A percentile compares a stretch with the other conserved stretches of the same genome.
These are phyloP conservation scores for Cervus canadensis DNA, from an alignment of 2,113 vertebrate species.

Conservation along the genomic window DNA sequence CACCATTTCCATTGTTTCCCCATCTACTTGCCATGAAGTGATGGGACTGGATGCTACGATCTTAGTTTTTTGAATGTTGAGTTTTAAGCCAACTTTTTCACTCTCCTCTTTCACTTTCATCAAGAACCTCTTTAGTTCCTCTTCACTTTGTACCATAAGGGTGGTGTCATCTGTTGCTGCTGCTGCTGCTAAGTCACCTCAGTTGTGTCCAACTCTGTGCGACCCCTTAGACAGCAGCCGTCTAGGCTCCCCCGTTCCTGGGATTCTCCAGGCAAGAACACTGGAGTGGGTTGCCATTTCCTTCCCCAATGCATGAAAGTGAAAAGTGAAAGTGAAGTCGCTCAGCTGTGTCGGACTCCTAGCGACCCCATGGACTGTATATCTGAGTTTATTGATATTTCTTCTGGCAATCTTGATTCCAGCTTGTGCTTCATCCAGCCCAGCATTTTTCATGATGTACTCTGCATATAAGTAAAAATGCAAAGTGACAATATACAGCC, in stretches of 20 bases:
- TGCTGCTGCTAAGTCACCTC: not conserved
- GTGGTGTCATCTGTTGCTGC: not conserved
- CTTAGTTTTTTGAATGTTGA: not conserved
- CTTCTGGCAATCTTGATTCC: not conserved
- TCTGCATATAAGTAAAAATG: not conserved
- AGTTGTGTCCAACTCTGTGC: not conserved
- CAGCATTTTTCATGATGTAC: not conserved
- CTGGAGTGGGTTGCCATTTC: not conserved
- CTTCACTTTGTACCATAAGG: not conserved
- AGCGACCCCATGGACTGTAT: not conserved
- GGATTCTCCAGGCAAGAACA: not conserved
- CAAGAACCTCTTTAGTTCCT: not conserved
- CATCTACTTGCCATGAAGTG: not conserved
- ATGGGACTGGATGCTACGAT: not conserved
- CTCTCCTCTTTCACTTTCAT: not conserved
- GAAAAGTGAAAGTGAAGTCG: not conserved
- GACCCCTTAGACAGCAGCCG: not conserved
- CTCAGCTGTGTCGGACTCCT: not conserved
- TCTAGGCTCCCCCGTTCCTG: accelerated
- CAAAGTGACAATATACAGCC: not conserved
- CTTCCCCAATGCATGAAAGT: not conserved
- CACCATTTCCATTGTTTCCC: not conserved
- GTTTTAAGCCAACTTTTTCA: not conserved
- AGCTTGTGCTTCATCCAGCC: not conserved
- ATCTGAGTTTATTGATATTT: not conserved